Evolutionary conservation across 2,113 vertebrate species (phyloP).

Genomic region (Piaya cayana): DNA sequence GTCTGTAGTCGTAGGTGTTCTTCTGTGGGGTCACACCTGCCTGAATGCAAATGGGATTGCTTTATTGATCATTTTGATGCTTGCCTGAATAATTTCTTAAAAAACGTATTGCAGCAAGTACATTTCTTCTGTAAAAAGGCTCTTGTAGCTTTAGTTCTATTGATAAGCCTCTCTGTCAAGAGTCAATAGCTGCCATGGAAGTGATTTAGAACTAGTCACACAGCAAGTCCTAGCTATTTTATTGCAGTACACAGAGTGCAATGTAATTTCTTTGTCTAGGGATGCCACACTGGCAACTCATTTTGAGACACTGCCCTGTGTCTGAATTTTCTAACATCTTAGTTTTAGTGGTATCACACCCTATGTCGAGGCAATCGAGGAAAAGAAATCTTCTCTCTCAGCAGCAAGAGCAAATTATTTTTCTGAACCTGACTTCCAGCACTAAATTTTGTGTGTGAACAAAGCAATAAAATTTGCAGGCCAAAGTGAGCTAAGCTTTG

Average conservation of each 20-base stretch:
- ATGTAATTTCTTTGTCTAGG: neutral
- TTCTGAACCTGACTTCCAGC: neutral
- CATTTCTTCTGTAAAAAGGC: neutral
- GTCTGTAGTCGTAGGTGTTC: neutral
- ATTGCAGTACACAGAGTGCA: neutral
- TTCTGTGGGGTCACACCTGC: neutral
- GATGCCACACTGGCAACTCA: neutral
- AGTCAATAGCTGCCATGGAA: neutral
- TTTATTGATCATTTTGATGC: neutral
- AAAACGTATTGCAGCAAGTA: neutral
- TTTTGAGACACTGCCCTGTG: neutral
- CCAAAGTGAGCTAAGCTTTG: conserved; percentile 14
- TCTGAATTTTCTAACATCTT: conserved; percentile 6
- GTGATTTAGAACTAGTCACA: neutral
- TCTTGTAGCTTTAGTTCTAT: neutral
- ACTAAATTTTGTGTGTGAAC: conserved; percentile 32
- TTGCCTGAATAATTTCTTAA: neutral
- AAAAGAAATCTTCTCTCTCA: conserved; percentile 16
- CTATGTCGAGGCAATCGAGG: neutral
- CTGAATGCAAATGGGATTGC: neutral
- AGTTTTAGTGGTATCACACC: neutral
- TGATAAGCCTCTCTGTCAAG: rapidly evolving
- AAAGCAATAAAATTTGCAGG: conserved; percentile 52
- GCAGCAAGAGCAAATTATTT: neutral
- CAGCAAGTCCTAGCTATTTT: neutral